A percentile compares a stretch with the other conserved stretches of the same genome.
phyloP scores from a whole-genome alignment of 2,797 vertebrate genomes.

The Pipistrellus kuhlii region DNA sequence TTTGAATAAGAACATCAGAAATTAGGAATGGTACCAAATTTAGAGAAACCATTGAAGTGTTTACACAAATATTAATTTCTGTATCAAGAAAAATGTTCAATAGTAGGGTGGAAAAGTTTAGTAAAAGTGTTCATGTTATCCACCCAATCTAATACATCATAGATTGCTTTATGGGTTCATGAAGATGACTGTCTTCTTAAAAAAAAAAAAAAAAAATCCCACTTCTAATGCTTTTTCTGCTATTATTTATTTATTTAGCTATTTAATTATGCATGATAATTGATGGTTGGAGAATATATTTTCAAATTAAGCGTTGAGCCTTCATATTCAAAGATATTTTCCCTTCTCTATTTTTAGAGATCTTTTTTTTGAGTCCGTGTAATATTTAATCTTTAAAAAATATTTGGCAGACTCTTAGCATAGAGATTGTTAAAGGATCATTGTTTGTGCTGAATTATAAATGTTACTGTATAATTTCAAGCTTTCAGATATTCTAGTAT shows the following conservation, averaged over 20 bases:
- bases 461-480: constrained; percentile 59
- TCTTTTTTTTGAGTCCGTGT: constrained; percentile 58
- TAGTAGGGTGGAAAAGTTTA: not conserved
- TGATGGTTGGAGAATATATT: constrained; percentile 6
- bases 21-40: not conserved
- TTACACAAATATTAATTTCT: constrained; percentile 32
- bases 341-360: not conserved
- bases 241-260: constrained; percentile 47
- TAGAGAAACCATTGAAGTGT: constrained; percentile 52
- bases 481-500: constrained; percentile 48
- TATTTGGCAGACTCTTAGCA: constrained; percentile 44
- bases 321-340: constrained; percentile 51
- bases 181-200: not conserved
- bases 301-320: constrained; percentile 40
- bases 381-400: constrained; percentile 62
- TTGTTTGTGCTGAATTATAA: constrained; percentile 64
- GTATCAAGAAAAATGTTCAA: not conserved
- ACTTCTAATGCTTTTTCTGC: constrained; percentile 10
- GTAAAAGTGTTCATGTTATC: constrained; percentile 11
- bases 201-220: not conserved
- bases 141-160: not conserved
- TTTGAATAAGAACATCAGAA: constrained; percentile 18
- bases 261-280: constrained; percentile 29
- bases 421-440: not conserved
- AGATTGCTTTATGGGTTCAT: not conserved